Base-by-base conservation (phyloP, 1,140 invertebrate genomes). In the Drosophila grimshawi region DNA sequence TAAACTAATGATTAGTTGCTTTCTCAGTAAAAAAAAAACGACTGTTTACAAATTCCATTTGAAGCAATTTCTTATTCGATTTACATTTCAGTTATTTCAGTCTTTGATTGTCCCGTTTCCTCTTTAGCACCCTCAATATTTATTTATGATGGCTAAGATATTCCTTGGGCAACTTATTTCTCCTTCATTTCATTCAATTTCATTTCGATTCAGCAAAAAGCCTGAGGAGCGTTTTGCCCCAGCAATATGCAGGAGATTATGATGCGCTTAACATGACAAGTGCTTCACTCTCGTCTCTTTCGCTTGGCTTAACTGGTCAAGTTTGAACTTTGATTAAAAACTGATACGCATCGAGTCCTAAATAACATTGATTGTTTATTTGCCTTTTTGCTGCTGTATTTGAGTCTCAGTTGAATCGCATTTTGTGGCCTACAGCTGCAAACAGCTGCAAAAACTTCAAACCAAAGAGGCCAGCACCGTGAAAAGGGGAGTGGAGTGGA, bases 401-500 rank as follows among this genome's bases (percentile, higher is more conserved):
- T 43, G 39, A 7, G 0, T 11, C 43, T 45, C 2, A n/a, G 11
- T 51, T 62, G 2, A n/a, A 3, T 63, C 29, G 19, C 11, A 29
- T 8, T 39, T 66, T 33, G 35, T 72, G 41, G 49, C 71, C 71
- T 43, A 7, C 33, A 60, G 71, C 43, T n/a, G 39, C 29, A 68
- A 74, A 57, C 71, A 74, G 71, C 71, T 74, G 66, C 66, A 75
- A 66, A 72, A 66, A 59, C 53, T 53, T n/a, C 33, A n/a, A 27
- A 19, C 37, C 48, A 4, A n/a, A 19, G 19, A 19, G 19, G 19
- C 19, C 19, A 19, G 1, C 19, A 19, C 19, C 19, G 19, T 11
- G 30, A 10, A 7, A 10, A 3, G 2, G 3, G 30, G 29, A n/a
- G 48, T n/a, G 2, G n/a, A 27, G 1, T 29, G 29, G 32, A 29